Evolutionary conservation across 2,113 vertebrate species (phyloP), one percentile per base, ranked within the genome.

Genomic region (Emydocephalus ijimae): DNA sequence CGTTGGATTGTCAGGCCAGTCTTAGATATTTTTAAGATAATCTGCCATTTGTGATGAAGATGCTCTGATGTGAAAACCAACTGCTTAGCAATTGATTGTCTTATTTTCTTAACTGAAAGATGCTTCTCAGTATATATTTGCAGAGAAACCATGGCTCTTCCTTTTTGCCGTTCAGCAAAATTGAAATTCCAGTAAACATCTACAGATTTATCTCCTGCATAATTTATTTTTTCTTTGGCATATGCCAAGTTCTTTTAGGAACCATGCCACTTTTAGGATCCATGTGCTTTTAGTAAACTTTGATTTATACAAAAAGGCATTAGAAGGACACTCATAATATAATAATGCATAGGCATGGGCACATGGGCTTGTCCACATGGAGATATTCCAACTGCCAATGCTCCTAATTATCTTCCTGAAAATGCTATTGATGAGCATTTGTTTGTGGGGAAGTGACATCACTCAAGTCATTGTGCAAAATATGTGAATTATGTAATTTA

Each of bases 131-230:
- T 74, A 90, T 90, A 93, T 93, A 54, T 91, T 90, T 95, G 93
- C 81, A 86, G 92, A 94, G 88, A 85, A 92, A 91, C 45, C 89
- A 93, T 95, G 94, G 92, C 59, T 96, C 95, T 96, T 95, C 88
- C 87, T 94, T 95, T 95, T 94, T 94, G 91, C 92, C 88, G 88
- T 87, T 88, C 74, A 96, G 94, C 90, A 93, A 95, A 92, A 93
- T 95, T 0, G 0, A 94, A 95, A 94, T 90, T 95, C 94, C 87
- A 90, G 92, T 52, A 93, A 93, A 89, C 86, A 23, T 93, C 85
- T 95, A 90, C 91, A 92, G 90, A 39, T 92, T 93, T 96, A 92
- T 92, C 89, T 94, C 1, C 91, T 29, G 55, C 93, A 95, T 0
- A 91, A 94, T 57, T 94, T 95, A 94, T 89, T 94, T 94, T 50